Evolutionary conservation across 2,888 invertebrate species (phyloP), one percentile per base, ranked within the genome.

Genomic region (Ceriagrion tenellum): DNA sequence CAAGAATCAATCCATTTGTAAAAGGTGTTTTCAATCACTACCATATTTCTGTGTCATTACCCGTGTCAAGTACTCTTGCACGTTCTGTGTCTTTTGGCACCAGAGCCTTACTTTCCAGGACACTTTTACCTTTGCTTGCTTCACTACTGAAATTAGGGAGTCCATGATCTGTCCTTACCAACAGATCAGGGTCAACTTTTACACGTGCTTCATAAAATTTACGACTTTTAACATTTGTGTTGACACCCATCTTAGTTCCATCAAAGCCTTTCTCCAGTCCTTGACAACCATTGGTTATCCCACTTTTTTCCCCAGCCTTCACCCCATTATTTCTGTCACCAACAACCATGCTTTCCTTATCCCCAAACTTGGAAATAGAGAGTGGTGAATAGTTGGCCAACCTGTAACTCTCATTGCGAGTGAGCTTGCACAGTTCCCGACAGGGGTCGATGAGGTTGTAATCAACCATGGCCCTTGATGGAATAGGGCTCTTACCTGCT

Each of bases 321-420:
- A 40, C 91, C 35, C 90, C 95, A 89, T 95, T 35, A 91, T 26
- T 56, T 81, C 16, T 81, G 63, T n/a, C 96, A 88, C 88, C 88
- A 74, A 95, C 95, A 12, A 95, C 93, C 59, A 90, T 93, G 89
- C 63, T 91, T 88, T 88, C 88, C 90, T 97, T 91, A 96, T 97
- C 96, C 97, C 97, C 55, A 97, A 96, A 96, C 97, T 97, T 90
- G 97, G 96, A 96, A 97, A 97, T 96, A 74, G 98, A 98, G 97
- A 98, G 97, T 96, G 98, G 97, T 55, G 98, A 98, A 96, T 98
- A 98, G 97, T 98, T 98, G 30, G 99, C 99, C 97, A 98, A 97
- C 96, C 98, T 98, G 96, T 99, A 99, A 97, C 98, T 99, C 97
- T 99, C 98, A 96, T 98, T 98, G 95, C 99, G 98, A 97, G 98